These are phyloP conservation scores for Colistium nudipinnis DNA, from an alignment of 2,113 vertebrate genomes.

Conservation along the genomic window DNA sequence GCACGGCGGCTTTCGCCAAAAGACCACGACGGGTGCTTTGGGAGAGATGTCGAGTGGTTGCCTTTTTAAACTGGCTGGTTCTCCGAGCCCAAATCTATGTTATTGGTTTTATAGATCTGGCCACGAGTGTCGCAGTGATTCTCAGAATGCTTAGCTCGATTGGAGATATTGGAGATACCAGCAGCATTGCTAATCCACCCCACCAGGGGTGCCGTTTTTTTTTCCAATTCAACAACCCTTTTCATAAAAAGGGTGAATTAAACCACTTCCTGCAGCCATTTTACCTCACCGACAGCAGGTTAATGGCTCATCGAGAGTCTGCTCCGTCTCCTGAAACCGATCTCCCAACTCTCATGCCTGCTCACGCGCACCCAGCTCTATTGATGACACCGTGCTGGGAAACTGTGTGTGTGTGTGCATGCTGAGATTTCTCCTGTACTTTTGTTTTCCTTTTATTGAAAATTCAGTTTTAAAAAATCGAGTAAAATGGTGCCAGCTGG, in stretches of 20 bases:
- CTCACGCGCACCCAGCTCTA: slow-evolving; percentile 38
- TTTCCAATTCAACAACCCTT: slow-evolving; percentile 68
- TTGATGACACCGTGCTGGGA: slow-evolving; percentile 45
- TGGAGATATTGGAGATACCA: slow-evolving; percentile 54
- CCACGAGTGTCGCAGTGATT: slow-evolving; percentile 45
- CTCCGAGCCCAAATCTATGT: slow-evolving; percentile 48
- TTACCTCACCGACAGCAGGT: slow-evolving; percentile 71
- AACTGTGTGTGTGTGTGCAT: background rate
- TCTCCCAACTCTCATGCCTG: slow-evolving; percentile 54
- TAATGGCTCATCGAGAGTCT: slow-evolving; percentile 77
- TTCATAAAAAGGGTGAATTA: slow-evolving; percentile 76
- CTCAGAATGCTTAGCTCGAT: slow-evolving; percentile 60
- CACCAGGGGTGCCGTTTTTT: slow-evolving; percentile 61
- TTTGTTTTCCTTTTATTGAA: background rate
- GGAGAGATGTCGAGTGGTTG: slow-evolving; percentile 42
- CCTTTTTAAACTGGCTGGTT: slow-evolving; percentile 39
- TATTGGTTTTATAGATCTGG: slow-evolving; percentile 68
- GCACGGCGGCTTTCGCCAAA: slow-evolving; percentile 2
- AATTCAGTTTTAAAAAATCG: background rate
- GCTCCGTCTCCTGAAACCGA: slow-evolving; percentile 67
- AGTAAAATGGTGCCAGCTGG: background rate
- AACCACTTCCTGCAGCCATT: slow-evolving; percentile 67
- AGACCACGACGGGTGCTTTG: slow-evolving; percentile 29
- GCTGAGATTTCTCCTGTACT: background rate
- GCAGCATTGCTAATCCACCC: slow-evolving; percentile 62